These are phyloP conservation scores for Enteromius viviparus DNA, from an alignment of 2,797 vertebrate species.

Conservation along the genomic window DNA sequence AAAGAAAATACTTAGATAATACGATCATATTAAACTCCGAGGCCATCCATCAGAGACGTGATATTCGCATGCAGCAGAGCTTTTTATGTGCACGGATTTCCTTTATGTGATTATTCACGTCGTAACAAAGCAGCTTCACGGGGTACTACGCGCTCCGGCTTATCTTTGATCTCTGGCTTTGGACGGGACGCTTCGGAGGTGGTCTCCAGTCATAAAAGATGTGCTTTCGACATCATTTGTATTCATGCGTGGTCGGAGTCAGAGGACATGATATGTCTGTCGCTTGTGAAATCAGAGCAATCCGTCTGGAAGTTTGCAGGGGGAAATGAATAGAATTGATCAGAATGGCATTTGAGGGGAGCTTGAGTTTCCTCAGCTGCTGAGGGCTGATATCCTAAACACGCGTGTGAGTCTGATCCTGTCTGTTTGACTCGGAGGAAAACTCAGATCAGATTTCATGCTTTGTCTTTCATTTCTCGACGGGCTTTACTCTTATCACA, in stretches of 20 bases:
- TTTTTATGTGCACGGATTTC: constrained; percentile 5
- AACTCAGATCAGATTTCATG: constrained; percentile 71
- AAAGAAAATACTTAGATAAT: constrained; percentile 38
- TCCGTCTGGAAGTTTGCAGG: constrained; percentile 44
- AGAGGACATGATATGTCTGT: constrained; percentile 60
- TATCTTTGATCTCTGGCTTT: constrained; percentile 54
- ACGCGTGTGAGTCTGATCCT: constrained; percentile 61
- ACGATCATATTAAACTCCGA: constrained; percentile 39
- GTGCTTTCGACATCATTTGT: constrained; percentile 64
- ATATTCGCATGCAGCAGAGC: constrained; percentile 8
- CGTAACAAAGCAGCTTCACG: constrained; percentile 40
- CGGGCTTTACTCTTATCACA: constrained; percentile 69
- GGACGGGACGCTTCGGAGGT: constrained; percentile 31
- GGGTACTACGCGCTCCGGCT: not conserved
- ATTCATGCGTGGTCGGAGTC: constrained; percentile 66
- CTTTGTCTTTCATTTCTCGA: constrained; percentile 59
- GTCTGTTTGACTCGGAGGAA: constrained; percentile 65
- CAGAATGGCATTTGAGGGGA: constrained; percentile 69
- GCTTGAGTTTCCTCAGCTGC: constrained; percentile 68
- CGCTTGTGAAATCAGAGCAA: constrained; percentile 62
- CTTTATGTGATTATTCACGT: constrained; percentile 43
- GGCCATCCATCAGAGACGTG: constrained; percentile 27
- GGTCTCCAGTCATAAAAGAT: constrained; percentile 60
- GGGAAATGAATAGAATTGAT: constrained; percentile 68
- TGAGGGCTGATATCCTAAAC: constrained; percentile 68